Evolutionary conservation across 2,888 invertebrate genomes (phyloP).

Genomic region (Andrena dorsata): DNA sequence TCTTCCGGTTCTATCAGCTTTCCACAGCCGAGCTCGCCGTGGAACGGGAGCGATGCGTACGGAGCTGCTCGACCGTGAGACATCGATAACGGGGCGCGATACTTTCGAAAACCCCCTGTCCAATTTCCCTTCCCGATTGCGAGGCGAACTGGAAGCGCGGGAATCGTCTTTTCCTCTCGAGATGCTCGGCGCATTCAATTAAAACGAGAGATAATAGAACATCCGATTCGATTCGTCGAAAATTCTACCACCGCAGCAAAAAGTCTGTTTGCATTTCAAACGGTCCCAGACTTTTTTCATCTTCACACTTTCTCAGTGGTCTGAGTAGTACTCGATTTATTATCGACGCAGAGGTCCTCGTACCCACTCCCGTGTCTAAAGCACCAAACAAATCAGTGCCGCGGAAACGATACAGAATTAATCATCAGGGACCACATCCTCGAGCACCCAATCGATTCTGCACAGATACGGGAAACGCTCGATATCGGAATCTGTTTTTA

Average conservation of each 20-base stretch:
- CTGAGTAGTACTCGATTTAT: no score
- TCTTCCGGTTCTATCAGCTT: conserved; percentile 12
- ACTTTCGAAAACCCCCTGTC: background rate
- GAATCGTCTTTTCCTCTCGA: background rate
- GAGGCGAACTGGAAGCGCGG: background rate
- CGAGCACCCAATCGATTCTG: conserved; percentile 35
- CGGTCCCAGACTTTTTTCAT: no score
- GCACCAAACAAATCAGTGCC: conserved; percentile 1
- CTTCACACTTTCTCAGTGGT: no score
- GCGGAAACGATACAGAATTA: background rate
- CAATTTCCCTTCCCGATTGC: conserved; percentile 3
- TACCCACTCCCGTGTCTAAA: background rate
- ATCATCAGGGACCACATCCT: background rate
- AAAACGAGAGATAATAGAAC: no score
- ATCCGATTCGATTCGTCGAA: no score
- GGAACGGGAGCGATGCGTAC: conserved; percentile 1
- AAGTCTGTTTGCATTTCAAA: no score
- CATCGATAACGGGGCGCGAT: conserved; percentile 28
- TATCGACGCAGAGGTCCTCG: background rate
- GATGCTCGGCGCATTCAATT: no score
- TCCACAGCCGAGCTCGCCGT: background rate
- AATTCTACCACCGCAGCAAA: no score
- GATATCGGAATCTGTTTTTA: conserved; percentile 53
- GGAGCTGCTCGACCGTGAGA: conserved; percentile 34
- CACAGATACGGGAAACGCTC: conserved; percentile 23